Evolutionary conservation across 1,140 invertebrate genomes (phyloP).

Genomic region (Pseudoatta argentina): DNA sequence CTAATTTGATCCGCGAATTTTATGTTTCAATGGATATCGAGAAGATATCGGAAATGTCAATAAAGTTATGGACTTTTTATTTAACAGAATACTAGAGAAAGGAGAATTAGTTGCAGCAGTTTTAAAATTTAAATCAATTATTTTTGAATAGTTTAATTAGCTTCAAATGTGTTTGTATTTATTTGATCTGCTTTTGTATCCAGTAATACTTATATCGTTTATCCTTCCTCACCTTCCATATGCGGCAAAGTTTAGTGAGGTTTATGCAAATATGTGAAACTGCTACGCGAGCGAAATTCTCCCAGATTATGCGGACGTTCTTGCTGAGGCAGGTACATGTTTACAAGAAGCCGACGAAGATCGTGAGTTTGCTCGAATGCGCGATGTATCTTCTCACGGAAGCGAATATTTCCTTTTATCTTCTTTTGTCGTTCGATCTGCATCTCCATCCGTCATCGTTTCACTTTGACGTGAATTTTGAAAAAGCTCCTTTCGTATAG

Average conservation of each 20-base stretch:
- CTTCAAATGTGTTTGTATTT: not conserved
- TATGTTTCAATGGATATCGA: not conserved
- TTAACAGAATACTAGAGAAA: not conserved
- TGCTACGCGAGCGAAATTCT: conserved; percentile 69
- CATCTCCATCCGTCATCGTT: conserved; percentile 56
- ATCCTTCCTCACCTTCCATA: conserved; percentile 42
- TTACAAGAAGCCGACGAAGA: conserved; percentile 62
- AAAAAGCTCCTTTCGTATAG: not conserved
- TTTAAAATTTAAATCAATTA: conserved; percentile 8
- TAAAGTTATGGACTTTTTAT: conserved; percentile 7
- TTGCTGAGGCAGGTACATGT: conserved; percentile 61
- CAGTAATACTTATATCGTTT: conserved; percentile 43
- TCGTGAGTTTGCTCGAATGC: conserved; percentile 43
- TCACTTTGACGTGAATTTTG: conserved; percentile 47
- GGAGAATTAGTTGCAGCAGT: not conserved
- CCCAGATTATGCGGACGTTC: conserved; percentile 63
- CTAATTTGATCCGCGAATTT: not conserved
- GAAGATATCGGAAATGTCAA: not conserved
- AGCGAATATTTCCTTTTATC: not conserved
- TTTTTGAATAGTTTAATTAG: conserved; percentile 9
- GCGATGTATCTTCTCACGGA: conserved; percentile 23
- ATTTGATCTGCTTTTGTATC: conserved; percentile 13
- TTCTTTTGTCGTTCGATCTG: conserved; percentile 46
- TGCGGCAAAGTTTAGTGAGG: conserved; percentile 37
- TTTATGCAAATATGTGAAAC: conserved; percentile 73